Percentiles rank a stretch among this genome's conserved stretches.
Evolutionary conservation across 2,797 vertebrate species (phyloP).

Genomic region (Menidia menidia): DNA sequence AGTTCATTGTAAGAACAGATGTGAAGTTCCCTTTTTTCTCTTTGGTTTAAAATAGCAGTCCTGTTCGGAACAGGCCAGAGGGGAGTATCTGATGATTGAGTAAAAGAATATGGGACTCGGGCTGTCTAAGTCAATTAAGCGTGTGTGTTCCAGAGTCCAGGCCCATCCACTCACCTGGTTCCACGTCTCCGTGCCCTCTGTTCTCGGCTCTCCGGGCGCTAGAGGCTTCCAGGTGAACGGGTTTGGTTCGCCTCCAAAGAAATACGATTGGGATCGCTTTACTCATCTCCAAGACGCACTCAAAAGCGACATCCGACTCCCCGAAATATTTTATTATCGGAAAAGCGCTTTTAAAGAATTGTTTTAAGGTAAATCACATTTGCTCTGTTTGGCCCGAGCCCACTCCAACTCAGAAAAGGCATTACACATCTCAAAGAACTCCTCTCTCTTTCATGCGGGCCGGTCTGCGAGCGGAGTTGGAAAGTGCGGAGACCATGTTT

Average conservation of each 20-base stretch:
- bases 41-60: constrained; percentile 48
- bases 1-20: constrained; percentile 53
- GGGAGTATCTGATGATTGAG: constrained; percentile 58
- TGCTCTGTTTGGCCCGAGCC: constrained; percentile 5
- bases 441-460: constrained; percentile 31
- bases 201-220: constrained; percentile 17
- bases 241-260: constrained; percentile 12
- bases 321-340: constrained; percentile 12
- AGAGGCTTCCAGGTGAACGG: constrained; percentile 38
- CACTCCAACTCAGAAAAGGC: constrained; percentile 23
- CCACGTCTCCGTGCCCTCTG: constrained; percentile 16
- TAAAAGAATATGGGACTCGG: constrained; percentile 23
- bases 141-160: constrained; percentile 39
- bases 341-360: constrained; percentile 1
- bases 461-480: constrained; percentile 61
- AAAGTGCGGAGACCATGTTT: constrained; percentile 49
- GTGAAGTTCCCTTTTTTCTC: constrained; percentile 27
- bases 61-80: constrained; percentile 34
- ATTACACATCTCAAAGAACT: constrained; percentile 25
- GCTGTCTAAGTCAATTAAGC: constrained; percentile 59
- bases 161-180: constrained; percentile 27
- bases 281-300: constrained; percentile 14
- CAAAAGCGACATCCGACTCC: constrained; percentile 23
- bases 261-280: constrained; percentile 14
- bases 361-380: constrained; percentile 21